Percentiles rank a stretch among this genome's conserved stretches.
Conservation (phyloP, 2,113 vertebrate genomes). For the Spheniscus mendiculus region DNA sequence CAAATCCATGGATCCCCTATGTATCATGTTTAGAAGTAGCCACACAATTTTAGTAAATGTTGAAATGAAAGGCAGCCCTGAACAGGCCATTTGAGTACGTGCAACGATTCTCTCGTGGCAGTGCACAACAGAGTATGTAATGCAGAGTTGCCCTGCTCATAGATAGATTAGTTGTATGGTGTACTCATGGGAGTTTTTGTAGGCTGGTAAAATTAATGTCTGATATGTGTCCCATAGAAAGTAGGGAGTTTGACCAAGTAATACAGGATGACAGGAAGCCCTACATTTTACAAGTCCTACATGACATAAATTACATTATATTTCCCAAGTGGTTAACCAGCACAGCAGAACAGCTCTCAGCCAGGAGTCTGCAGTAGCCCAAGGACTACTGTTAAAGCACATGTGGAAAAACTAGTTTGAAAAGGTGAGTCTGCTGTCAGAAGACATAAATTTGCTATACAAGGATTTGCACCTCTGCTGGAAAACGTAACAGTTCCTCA, state of each 20-base stretch:
- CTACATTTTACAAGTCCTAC: neutral
- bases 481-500: neutral
- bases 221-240: neutral
- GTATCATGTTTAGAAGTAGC: neutral
- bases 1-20: neutral
- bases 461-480: neutral
- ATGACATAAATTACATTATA: neutral
- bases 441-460: neutral
- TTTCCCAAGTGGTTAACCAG: neutral
- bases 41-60: rapidly evolving
- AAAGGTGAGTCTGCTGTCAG: neutral
- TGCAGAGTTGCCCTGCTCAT: neutral
- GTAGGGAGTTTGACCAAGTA: neutral
- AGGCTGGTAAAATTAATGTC: neutral
- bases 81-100: too few relatives aligned
- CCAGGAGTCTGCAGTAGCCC: neutral
- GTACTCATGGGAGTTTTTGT: neutral
- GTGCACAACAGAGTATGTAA: rapidly evolving
- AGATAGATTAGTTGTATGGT: neutral
- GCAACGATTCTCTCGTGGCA: neutral
- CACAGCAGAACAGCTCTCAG: neutral
- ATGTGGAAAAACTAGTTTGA: neutral
- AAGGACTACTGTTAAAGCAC: neutral
- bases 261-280: neutral
- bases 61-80: neutral